Evolutionary conservation across 2,113 vertebrate genomes (phyloP).

Genomic region (Antigone vipio): DNA sequence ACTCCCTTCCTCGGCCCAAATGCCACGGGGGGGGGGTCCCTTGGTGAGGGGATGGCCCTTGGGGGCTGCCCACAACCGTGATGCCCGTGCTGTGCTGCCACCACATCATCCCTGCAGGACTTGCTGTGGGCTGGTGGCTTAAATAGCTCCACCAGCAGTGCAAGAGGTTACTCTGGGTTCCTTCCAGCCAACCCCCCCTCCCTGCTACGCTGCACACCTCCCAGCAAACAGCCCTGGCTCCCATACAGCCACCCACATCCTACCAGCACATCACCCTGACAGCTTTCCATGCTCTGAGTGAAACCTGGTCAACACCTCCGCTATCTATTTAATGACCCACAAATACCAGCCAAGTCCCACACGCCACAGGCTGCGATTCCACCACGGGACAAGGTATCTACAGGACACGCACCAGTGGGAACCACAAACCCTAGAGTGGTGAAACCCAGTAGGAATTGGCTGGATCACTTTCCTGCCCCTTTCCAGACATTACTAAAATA

Average conservation of each 20-base stretch:
- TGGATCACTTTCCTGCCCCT: not conserved
- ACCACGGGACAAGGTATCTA: not conserved
- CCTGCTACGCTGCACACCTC: not conserved
- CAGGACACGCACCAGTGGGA: not conserved
- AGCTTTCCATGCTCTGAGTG: too few species aligned
- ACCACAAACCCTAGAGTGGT: fast-evolving
- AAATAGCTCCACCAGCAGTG: not conserved
- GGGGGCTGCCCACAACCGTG: not conserved
- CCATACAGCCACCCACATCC: not conserved
- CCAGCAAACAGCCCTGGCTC: not conserved
- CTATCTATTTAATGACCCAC: too few species aligned
- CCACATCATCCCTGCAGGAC: too few species aligned
- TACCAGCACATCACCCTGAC: not conserved
- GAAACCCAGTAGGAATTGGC: not conserved
- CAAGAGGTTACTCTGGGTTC: not conserved
- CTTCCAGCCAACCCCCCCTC: not conserved
- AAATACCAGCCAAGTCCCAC: not conserved
- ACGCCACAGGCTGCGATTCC: not conserved
- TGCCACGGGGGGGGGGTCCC: fast-evolving
- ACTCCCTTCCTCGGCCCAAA: not conserved
- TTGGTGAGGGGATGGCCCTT: not conserved
- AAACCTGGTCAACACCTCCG: fast-evolving
- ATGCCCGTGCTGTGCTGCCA: not conserved
- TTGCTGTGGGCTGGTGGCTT: too few species aligned
- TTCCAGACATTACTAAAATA: not conserved